Base-by-base conservation (phyloP, 2,113 vertebrate species). In the Polypterus senegalus region DNA sequence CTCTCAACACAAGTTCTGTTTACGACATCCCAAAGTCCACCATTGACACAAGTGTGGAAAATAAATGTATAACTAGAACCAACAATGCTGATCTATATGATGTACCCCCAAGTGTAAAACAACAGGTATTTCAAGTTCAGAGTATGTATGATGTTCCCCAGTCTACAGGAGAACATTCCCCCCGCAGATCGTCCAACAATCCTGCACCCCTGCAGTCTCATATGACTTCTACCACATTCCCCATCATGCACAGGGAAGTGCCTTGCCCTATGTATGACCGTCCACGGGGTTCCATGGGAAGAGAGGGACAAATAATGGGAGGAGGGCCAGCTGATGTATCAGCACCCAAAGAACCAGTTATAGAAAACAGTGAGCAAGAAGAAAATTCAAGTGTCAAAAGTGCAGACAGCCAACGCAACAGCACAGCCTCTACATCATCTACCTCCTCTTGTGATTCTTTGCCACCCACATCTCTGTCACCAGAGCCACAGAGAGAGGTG, bases 351-450 rank as follows among this genome's bases (percentile, higher is more conserved):
- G 71, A 68, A 47, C 54, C 57, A 0, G 6, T 48, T 3, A 47
- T 45, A 8, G 58, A 59, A 11, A 58, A n/a, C 51, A 4, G 60
- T 27, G 53, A 46, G 0, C 63, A 74, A 5, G 63, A 65, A 0
- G 79, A 79, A 5, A 63, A 48, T 2, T 44, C 66, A 1, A 76
- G 65, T 3, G 43, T 74, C 46, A 76, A 82, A 3, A 66, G 77
- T 4, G 66, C 61, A 0, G 79, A 83, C 11, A 89, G 81, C 72
- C 85, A 82, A 70, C 81, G 87, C 45, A 85, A 80, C 65, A 93
- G 87, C 61, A 75, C 81, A 0, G 64, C 81, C 0, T 92, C 92
- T 51, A 89, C 81, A 1, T 83, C 84, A 48, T 87, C 87, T 9
- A 71, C 64, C 47, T 83, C 79, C 11, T 89, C 87, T n/a, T 83